Percentiles rank a stretch among this genome's conserved stretches.
These are phyloP conservation scores for Aplysia californica DNA, from an alignment of 1,140 invertebrate species.

Conservation along the genomic window DNA sequence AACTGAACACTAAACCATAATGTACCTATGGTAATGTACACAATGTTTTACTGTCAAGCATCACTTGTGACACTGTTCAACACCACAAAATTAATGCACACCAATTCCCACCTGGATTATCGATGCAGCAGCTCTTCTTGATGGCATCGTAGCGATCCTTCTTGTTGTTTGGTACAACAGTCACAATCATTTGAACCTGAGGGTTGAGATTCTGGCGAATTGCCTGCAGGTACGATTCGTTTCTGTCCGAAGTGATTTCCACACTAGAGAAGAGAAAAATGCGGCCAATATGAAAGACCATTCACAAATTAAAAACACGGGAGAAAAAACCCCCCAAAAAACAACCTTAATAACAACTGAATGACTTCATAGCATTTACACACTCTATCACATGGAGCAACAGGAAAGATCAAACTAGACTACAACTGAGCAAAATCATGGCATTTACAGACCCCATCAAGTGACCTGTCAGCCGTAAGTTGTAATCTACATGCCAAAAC, in stretches of 20 bases:
- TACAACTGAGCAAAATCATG: not conserved
- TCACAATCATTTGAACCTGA: constrained; percentile 56
- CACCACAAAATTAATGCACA: no score
- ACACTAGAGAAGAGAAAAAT: constrained; percentile 33
- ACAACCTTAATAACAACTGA: not conserved
- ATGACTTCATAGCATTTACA: not conserved
- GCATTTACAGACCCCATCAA: not conserved
- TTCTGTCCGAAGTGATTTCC: constrained; percentile 52
- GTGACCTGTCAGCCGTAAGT: not conserved
- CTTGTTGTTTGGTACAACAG: constrained; percentile 59
- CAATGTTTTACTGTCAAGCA: no score
- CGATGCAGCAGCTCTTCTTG: constrained; percentile 87
- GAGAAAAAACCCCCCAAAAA: not conserved
- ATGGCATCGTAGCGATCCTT: constrained; percentile 89
- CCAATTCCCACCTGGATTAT: constrained; percentile 78
- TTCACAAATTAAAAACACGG: not conserved
- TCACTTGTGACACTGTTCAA: no score
- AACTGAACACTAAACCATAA: no score
- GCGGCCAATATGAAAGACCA: not conserved
- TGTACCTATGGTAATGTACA: no score
- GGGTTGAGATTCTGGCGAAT: constrained; percentile 40
- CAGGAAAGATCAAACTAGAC: not conserved
- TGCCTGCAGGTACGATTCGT: constrained; percentile 48
- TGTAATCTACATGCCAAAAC: no score
- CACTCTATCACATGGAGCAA: not conserved